phyloP scores from a whole-genome alignment of 2,113 vertebrate species.

The Oncorhynchus mykiss region DNA sequence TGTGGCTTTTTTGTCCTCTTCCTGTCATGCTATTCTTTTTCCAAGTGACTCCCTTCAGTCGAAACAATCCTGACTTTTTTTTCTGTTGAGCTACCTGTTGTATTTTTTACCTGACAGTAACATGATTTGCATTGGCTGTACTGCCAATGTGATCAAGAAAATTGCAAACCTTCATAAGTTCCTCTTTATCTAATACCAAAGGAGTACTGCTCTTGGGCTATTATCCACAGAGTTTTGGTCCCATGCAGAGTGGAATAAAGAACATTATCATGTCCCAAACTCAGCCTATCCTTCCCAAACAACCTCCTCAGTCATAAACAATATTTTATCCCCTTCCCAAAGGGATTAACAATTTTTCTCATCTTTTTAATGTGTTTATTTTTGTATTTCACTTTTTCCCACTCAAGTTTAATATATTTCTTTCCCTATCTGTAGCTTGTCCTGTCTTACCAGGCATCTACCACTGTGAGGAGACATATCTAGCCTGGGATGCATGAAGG shows the following conservation, averaged over 20 bases:
- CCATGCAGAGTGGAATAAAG: too few relatives aligned
- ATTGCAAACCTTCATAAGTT: too few relatives aligned
- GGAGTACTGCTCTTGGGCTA: slow-evolving; percentile 2
- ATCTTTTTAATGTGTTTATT: slow-evolving; percentile 21
- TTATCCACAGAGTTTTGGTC: too few relatives aligned
- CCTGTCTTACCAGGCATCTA: slow-evolving; percentile 74
- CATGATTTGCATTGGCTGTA: background rate
- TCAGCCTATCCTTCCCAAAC: background rate
- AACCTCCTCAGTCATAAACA: background rate
- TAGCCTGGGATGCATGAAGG: slow-evolving; percentile 63
- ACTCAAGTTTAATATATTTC: slow-evolving; percentile 58
- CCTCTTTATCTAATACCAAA: slow-evolving; percentile 10
- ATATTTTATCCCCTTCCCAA: background rate
- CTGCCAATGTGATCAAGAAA: too few relatives aligned
- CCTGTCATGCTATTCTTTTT: slow-evolving; percentile 17
- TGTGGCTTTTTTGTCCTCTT: slow-evolving; percentile 45
- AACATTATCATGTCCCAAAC: background rate
- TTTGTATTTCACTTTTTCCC: slow-evolving; percentile 49
- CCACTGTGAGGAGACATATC: slow-evolving; percentile 67
- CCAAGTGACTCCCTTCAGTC: slow-evolving; percentile 28
- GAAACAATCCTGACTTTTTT: slow-evolving; percentile 18
- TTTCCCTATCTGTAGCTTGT: slow-evolving; percentile 73
- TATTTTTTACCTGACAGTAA: background rate
- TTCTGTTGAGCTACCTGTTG: background rate
- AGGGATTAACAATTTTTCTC: background rate